Evolutionary conservation across 1,140 invertebrate species (phyloP).

Genomic region (Drosophila tristis): DNA sequence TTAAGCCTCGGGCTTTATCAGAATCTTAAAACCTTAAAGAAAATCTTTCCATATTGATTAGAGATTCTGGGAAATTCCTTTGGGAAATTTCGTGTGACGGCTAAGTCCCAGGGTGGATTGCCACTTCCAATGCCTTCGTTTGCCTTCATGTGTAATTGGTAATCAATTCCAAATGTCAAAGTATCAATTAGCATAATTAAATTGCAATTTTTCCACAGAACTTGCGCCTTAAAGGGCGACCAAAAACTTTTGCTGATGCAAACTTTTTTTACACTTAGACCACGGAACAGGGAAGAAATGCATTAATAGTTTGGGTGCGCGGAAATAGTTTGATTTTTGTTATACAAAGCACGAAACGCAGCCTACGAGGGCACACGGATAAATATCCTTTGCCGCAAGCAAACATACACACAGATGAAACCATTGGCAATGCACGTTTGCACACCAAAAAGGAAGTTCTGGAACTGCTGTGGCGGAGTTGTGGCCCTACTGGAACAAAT

Average conservation of each 20-base stretch:
- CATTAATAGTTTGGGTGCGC: neutral
- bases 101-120: too few relatives aligned
- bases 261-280: constrained; percentile 10
- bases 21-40: too few relatives aligned
- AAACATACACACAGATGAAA: constrained; percentile 50
- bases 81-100: too few relatives aligned
- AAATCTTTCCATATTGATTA: too few relatives aligned
- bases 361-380: constrained; percentile 23
- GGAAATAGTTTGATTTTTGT: constrained; percentile 48
- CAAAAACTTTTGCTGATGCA: constrained; percentile 2
- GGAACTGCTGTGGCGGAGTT: neutral
- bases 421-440: constrained; percentile 63
- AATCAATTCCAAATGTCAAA: constrained; percentile 48
- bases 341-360: constrained; percentile 53
- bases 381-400: constrained; percentile 30
- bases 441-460: constrained; percentile 29
- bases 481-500: constrained; percentile 12
- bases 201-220: neutral
- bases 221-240: neutral
- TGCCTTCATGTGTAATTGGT: constrained; percentile 1
- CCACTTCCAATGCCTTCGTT: too few relatives aligned
- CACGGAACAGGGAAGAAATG: neutral
- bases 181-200: constrained; percentile 52
- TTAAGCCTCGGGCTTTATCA: too few relatives aligned
- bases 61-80: too few relatives aligned